Evolutionary conservation across 2,888 invertebrate genomes (phyloP).

Genomic region (Trissoscelio sp.): DNA sequence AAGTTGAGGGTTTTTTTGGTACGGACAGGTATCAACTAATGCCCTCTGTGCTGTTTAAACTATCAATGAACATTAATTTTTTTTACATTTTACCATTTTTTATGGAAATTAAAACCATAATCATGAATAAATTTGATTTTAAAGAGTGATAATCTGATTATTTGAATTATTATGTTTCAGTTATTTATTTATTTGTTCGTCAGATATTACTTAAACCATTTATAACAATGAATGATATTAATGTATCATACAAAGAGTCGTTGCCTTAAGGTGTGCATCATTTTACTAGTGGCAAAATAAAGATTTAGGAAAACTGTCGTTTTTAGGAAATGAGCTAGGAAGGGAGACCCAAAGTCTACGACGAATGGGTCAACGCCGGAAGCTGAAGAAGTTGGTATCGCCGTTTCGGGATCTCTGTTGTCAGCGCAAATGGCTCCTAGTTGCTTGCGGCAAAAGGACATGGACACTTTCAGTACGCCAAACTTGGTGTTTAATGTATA

Average conservation of each 20-base stretch:
- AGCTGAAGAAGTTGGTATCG: conserved; percentile 79
- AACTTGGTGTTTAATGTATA: conserved; percentile 28
- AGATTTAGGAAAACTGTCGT: conserved; percentile 41
- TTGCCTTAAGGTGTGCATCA: conserved; percentile 26
- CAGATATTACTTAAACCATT: too few species aligned
- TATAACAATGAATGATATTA: too few species aligned
- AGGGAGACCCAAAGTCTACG: conserved; percentile 52
- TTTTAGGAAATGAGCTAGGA: conserved; percentile 62
- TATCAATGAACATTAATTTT: too few species aligned
- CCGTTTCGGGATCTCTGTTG: conserved; percentile 79
- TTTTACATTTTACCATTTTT: too few species aligned
- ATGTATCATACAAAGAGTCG: background rate
- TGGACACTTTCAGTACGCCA: conserved; percentile 37
- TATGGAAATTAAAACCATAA: too few species aligned
- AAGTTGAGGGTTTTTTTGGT: too few species aligned
- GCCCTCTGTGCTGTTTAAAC: too few species aligned
- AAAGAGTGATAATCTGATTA: too few species aligned
- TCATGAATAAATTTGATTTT: too few species aligned
- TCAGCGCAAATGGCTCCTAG: conserved; percentile 76
- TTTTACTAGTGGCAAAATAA: conserved; percentile 50
- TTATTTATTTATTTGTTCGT: too few species aligned
- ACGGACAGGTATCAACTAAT: too few species aligned
- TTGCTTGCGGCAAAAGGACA: conserved; percentile 55
- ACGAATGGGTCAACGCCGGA: conserved; percentile 78
- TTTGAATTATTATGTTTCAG: too few species aligned